Conservation (phyloP, 2,888 invertebrate species). For the Choristoneura rosaceana region DNA sequence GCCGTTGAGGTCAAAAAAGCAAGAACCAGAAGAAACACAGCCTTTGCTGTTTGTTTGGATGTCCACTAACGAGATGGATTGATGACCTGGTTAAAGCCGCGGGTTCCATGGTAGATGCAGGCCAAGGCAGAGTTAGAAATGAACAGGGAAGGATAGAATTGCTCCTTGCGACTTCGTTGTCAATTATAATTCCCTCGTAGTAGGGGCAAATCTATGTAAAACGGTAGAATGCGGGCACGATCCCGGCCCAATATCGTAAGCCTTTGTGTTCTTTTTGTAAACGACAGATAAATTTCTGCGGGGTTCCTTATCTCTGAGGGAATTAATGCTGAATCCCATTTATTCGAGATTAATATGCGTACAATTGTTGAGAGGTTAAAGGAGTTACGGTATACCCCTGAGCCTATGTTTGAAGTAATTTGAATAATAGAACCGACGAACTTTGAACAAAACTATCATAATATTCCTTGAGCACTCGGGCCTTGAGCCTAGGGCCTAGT, state of each 20-base stretch:
- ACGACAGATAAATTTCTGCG: slow-evolving; percentile 66
- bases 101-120: too few species aligned
- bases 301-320: slow-evolving; percentile 57
- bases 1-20: too few species aligned
- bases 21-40: too few species aligned
- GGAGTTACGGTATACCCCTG: background rate
- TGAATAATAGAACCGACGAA: background rate
- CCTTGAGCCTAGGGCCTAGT: too few species aligned
- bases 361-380: slow-evolving; percentile 14
- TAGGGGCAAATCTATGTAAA: slow-evolving; percentile 37
- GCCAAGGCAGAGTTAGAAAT: too few species aligned
- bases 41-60: too few species aligned
- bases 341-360: slow-evolving; percentile 25
- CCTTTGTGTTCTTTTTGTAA: slow-evolving; percentile 68
- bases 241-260: slow-evolving; percentile 59
- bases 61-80: too few species aligned
- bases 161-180: background rate
- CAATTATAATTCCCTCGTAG: background rate
- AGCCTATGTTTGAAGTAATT: background rate
- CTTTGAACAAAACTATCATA: too few species aligned
- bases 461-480: too few species aligned
- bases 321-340: slow-evolving; percentile 47
- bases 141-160: too few species aligned
- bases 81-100: too few species aligned
- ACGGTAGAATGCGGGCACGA: slow-evolving; percentile 58